phyloP scores from a whole-genome alignment of 2,113 vertebrate genomes.

The Carassius auratus region DNA sequence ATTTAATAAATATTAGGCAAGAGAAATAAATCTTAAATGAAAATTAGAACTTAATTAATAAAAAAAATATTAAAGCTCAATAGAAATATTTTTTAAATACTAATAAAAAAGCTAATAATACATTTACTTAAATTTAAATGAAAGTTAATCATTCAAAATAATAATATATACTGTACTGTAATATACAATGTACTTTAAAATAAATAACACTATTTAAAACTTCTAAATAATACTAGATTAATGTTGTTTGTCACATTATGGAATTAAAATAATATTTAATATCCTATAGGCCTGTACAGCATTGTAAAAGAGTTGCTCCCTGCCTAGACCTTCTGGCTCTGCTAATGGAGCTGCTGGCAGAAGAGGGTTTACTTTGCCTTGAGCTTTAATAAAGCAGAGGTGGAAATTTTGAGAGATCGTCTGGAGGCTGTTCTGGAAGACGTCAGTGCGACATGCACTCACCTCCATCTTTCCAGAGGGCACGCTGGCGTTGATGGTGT shows the following conservation, averaged over 20 bases:
- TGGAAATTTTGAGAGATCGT: conserved; percentile 53
- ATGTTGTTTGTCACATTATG: neutral
- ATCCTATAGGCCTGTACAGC: conserved; percentile 38
- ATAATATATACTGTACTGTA: no score
- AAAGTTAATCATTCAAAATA: no score
- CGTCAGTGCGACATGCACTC: conserved; percentile 35
- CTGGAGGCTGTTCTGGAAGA: conserved; percentile 27
- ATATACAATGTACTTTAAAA: no score
- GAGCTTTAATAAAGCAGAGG: conserved; percentile 51
- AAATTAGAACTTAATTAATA: no score
- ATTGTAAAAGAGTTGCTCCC: conserved; percentile 52
- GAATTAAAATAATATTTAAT: neutral
- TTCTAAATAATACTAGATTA: neutral
- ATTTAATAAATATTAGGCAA: no score
- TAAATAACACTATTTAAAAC: no score
- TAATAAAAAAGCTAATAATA: no score
- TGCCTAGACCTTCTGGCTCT: conserved; percentile 64
- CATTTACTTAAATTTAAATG: no score
- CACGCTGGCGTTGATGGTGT: conserved; percentile 77
- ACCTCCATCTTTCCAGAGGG: conserved; percentile 82
- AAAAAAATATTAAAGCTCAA: no score
- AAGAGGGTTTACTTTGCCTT: conserved; percentile 14
- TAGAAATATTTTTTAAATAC: no score
- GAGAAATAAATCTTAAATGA: no score
- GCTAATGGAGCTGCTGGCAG: conserved; percentile 33